phyloP scores from a whole-genome alignment of 2,113 vertebrate species.

The Pundamilia nyererei region DNA sequence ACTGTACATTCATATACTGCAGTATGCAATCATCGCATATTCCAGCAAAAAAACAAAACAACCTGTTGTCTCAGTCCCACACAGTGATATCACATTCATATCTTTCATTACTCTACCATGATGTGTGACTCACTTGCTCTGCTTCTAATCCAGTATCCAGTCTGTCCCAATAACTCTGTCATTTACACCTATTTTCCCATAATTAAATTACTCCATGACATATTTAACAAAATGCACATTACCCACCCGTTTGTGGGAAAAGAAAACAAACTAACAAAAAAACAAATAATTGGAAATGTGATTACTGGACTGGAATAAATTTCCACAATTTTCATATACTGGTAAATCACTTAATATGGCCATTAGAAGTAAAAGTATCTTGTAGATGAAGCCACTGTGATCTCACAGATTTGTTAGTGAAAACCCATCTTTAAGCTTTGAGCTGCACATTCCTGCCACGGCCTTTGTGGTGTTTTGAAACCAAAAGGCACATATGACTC shows the following conservation, averaged over 20 bases:
- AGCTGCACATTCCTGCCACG: background rate
- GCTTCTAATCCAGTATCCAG: constrained; percentile 2
- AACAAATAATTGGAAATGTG: background rate
- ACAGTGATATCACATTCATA: background rate
- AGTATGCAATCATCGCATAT: background rate
- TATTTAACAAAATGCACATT: background rate
- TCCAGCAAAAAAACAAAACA: background rate
- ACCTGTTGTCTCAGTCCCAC: background rate
- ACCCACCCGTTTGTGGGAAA: background rate
- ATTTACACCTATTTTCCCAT: background rate
- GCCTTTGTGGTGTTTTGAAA: background rate
- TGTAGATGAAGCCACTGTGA: background rate
- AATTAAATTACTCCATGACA: background rate
- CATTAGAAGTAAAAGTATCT: background rate
- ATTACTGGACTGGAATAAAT: background rate
- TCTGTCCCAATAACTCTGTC: background rate
- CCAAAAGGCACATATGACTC: background rate
- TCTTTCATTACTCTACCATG: background rate
- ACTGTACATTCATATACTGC: background rate
- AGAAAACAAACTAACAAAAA: background rate
- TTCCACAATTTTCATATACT: background rate
- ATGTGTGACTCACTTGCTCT: background rate
- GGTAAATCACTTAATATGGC: background rate
- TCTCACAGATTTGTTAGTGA: background rate
- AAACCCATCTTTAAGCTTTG: background rate